Evolutionary conservation across 1,140 invertebrate genomes (phyloP).

Genomic region (Bombyx mandarina): DNA sequence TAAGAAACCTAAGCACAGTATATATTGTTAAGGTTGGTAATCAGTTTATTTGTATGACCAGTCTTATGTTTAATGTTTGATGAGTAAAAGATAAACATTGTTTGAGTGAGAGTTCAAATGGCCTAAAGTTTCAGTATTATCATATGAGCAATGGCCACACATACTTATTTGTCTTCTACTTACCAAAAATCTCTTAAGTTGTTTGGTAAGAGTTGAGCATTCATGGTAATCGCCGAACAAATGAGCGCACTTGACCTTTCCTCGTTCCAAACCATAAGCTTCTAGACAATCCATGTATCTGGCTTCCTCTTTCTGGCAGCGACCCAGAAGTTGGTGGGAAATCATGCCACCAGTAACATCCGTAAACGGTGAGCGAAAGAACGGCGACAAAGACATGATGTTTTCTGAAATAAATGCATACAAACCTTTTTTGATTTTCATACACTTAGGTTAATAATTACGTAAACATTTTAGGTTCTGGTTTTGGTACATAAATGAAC

Average conservation of each 20-base stretch:
- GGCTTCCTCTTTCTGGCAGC: conserved; percentile 77
- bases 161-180: conserved; percentile 11
- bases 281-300: conserved; percentile 80
- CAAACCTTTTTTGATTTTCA: neutral
- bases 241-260: conserved; percentile 70
- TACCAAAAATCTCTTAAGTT: conserved; percentile 71
- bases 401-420: conserved; percentile 4
- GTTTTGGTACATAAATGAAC: no score
- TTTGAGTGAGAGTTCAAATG: no score
- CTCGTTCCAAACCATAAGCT: conserved; percentile 77
- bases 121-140: no score
- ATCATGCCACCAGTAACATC: conserved; percentile 76
- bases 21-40: no score
- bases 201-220: conserved; percentile 74
- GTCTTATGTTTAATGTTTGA: no score
- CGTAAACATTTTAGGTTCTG: conserved; percentile 42
- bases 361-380: conserved; percentile 75
- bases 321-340: conserved; percentile 74
- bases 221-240: conserved; percentile 78
- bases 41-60: no score
- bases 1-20: no score
- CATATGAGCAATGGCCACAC: no score
- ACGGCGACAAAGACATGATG: conserved; percentile 71
- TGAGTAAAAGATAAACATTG: no score
- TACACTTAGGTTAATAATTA: conserved; percentile 42